Conservation (phyloP, 2,113 vertebrate species). For the Salvator merianae region DNA sequence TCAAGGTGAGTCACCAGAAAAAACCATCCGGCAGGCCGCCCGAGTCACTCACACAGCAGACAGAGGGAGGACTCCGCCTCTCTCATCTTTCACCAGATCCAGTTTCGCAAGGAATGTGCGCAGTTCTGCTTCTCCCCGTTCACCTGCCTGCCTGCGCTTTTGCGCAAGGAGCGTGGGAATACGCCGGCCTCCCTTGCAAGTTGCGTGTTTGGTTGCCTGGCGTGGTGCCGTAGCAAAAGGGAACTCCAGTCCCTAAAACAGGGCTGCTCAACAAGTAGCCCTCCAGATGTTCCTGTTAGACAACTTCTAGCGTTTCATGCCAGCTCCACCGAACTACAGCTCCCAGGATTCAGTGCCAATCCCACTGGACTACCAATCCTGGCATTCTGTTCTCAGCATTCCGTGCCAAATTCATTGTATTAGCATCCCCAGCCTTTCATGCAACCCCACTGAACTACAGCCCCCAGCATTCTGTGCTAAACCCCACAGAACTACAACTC, state of each 20-base stretch:
- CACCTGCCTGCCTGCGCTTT: not conserved
- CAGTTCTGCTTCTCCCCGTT: no score
- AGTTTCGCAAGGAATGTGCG: not conserved
- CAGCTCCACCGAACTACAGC: not conserved
- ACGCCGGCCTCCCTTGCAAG: no score
- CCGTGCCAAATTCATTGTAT: not conserved
- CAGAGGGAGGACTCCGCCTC: not conserved
- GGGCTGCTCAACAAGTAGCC: not conserved
- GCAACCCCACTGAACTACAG: no score
- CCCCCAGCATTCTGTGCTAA: no score
- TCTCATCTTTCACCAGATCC: not conserved
- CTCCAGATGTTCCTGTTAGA: not conserved
- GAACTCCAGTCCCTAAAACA: no score
- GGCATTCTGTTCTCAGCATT: not conserved
- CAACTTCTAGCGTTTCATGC: not conserved
- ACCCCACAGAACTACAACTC: no score
- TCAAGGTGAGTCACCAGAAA: slow-evolving; percentile 5
- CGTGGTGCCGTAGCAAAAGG: no score
- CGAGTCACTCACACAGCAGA: not conserved
- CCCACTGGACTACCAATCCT: no score
- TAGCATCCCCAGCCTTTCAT: no score
- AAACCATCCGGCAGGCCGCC: not conserved
- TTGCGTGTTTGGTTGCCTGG: not conserved
- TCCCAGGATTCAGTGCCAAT: no score
- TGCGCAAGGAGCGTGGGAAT: not conserved